Conservation (phyloP, 1,140 invertebrate genomes). For the Ridgeia piscesae region DNA sequence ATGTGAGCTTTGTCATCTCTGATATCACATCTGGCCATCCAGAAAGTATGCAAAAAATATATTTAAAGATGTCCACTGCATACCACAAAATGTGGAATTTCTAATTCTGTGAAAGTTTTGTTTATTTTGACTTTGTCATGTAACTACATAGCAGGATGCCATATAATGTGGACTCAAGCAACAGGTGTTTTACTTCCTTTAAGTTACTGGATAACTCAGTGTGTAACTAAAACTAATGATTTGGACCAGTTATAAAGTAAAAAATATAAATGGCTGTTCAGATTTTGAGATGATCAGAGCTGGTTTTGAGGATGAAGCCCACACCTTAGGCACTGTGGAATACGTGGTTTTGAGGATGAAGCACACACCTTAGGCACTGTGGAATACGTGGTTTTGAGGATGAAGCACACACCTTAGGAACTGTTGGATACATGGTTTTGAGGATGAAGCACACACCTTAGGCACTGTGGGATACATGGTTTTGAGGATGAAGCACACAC, state of each 20-base stretch:
- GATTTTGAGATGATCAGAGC: background rate
- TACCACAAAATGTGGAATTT: too few relatives aligned
- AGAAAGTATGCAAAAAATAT: too few relatives aligned
- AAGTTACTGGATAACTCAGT: too few relatives aligned
- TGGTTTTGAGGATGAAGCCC: background rate
- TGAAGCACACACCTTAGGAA: conserved; percentile 9
- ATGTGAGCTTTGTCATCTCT: too few relatives aligned
- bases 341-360: background rate
- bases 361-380: conserved; percentile 9
- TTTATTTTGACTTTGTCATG: too few relatives aligned
- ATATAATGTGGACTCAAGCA: too few relatives aligned
- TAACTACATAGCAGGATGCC: too few relatives aligned
- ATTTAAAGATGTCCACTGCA: too few relatives aligned
- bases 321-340: conserved; percentile 12
- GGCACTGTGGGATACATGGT: background rate
- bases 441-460: background rate
- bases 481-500: background rate
- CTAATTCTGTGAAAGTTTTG: too few relatives aligned
- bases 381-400: background rate
- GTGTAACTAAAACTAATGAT: background rate
- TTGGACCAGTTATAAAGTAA: background rate
- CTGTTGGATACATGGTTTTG: background rate
- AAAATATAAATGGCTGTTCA: background rate
- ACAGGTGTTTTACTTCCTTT: too few relatives aligned
- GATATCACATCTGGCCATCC: too few relatives aligned